These are phyloP conservation scores for Pungitius pungitius DNA, from an alignment of 2,113 vertebrate species.

Conservation along the genomic window DNA sequence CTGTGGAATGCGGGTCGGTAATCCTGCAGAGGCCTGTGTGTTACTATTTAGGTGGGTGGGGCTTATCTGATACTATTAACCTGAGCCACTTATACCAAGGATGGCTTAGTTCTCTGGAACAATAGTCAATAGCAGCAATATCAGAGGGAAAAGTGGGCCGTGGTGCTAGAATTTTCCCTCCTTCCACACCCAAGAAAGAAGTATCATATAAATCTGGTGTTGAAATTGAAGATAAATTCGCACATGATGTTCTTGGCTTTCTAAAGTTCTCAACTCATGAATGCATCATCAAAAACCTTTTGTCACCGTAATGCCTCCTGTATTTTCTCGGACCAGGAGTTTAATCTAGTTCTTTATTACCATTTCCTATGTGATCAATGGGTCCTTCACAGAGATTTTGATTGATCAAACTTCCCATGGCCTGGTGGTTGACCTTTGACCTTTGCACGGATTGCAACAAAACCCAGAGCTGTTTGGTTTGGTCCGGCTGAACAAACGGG, in stretches of 20 bases:
- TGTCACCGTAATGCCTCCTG: too few relatives aligned
- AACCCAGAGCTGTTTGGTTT: constrained; percentile 34
- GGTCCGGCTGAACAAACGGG: constrained; percentile 34
- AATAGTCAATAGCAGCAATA: constrained; percentile 9
- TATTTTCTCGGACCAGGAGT: too few relatives aligned
- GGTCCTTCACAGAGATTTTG: neutral
- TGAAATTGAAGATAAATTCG: neutral
- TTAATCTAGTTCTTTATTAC: neutral
- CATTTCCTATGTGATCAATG: neutral
- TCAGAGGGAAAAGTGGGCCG: neutral
- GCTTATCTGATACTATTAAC: constrained; percentile 47
- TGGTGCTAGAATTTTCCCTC: too few relatives aligned
- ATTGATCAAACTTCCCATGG: constrained; percentile 35
- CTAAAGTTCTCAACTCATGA: too few relatives aligned
- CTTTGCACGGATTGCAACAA: constrained; percentile 13
- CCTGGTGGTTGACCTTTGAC: constrained; percentile 31
- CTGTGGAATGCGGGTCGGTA: constrained; percentile 28
- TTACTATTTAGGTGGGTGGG: neutral
- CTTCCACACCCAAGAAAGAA: neutral
- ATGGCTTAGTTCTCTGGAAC: constrained; percentile 3
- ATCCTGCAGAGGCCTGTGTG: constrained; percentile 25
- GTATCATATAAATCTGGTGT: neutral
- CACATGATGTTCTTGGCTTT: neutral
- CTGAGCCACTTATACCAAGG: constrained; percentile 36
- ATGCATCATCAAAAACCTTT: too few relatives aligned